Conservation (phyloP, 1,140 invertebrate genomes). For the Acyrthosiphon pisum region DNA sequence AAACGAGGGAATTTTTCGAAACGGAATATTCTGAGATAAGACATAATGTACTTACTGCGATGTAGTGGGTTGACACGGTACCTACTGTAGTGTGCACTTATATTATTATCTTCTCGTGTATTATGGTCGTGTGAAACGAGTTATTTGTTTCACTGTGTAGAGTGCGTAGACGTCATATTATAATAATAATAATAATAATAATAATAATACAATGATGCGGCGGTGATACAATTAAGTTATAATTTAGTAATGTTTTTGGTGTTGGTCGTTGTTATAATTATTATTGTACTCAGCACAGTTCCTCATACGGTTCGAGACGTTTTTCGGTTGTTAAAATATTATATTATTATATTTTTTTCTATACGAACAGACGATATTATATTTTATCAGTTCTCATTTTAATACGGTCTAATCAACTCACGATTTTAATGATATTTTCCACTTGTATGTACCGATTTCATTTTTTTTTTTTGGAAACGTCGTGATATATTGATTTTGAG, state of each 20-base stretch:
- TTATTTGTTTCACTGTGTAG: not conserved
- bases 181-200: not conserved
- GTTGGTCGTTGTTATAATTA: not conserved
- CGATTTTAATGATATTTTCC: not conserved
- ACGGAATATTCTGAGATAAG: not conserved
- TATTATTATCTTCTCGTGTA: not conserved
- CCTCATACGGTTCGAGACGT: not conserved
- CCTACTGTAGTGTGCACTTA: no score
- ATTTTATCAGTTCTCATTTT: not conserved
- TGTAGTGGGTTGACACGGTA: not conserved
- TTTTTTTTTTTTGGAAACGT: not conserved
- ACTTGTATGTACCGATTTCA: not conserved
- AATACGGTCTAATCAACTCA: not conserved
- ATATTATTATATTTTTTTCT: not conserved
- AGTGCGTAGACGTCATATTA: not conserved
- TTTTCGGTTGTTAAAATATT: not conserved
- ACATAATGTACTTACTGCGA: no score
- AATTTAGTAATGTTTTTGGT: not conserved
- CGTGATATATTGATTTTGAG: not conserved
- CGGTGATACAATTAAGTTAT: not conserved
- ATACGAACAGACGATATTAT: not conserved
- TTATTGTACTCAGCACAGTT: no score
- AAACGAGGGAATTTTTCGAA: conserved; percentile 22
- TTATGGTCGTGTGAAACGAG: not conserved
- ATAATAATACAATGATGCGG: not conserved